Conservation (phyloP, 2,888 invertebrate species). For the Agriopis leucophaearia region DNA sequence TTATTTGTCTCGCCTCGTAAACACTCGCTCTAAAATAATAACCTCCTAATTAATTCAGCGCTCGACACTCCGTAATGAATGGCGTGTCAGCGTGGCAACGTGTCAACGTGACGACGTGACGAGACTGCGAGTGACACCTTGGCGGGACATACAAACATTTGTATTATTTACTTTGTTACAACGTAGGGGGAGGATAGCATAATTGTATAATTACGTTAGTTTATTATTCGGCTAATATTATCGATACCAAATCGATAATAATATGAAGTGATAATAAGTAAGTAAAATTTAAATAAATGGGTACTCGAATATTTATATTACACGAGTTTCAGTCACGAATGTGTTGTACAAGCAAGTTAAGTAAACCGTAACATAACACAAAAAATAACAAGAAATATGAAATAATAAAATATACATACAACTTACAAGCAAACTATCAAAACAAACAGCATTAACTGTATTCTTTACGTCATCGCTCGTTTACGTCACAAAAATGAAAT, state of each 20-base stretch:
- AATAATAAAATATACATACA: constrained; percentile 17
- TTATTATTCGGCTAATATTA: neutral
- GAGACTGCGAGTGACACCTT: constrained; percentile 32
- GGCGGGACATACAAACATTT: constrained; percentile 22
- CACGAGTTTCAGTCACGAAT: too few species aligned
- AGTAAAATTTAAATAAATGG: neutral
- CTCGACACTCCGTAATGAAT: constrained; percentile 39
- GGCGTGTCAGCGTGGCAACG: constrained; percentile 36
- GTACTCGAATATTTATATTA: too few species aligned
- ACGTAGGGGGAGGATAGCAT: neutral
- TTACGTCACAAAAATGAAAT: constrained; percentile 29
- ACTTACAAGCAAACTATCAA: neutral
- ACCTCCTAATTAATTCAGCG: constrained; percentile 33
- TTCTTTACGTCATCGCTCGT: constrained; percentile 16
- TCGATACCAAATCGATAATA: neutral
- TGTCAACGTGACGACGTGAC: constrained; percentile 33
- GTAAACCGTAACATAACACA: neutral
- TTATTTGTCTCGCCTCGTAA: neutral
- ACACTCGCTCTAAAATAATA: constrained; percentile 20
- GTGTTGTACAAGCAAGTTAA: neutral
- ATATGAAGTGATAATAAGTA: neutral
- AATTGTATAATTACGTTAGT: neutral
- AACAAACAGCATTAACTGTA: constrained; percentile 26
- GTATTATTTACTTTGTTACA: constrained; percentile 19
- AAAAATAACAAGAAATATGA: constrained; percentile 4